Evolutionary conservation across 2,888 invertebrate genomes (phyloP), one percentile per base, ranked within the genome.

Genomic region (Eugnorisma glareosa): DNA sequence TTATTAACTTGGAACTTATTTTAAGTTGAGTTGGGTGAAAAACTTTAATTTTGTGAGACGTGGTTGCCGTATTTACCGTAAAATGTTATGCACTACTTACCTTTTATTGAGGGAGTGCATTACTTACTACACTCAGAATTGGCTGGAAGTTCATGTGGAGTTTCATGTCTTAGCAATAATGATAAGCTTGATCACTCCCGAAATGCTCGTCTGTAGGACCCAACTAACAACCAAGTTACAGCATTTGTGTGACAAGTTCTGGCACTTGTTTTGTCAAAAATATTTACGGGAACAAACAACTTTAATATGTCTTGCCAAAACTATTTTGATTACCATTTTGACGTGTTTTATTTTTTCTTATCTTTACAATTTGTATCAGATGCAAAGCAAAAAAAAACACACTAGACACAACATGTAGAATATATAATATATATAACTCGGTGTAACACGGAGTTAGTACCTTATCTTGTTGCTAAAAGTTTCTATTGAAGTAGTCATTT

Each of bases 1-100:
- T 78, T 82, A 73, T 40, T 73, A 75, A 64, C 48, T 69, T 67
- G 54, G 8, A 82, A 82, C 75, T 86, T 72, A 67, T 82, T 73
- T 73, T 48, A 73, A 85, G 73, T 81, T 81, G 28, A 59, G 24
- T 54, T 45, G n/a, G 37, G 67, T 77, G 35, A 68, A 69, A 69
- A 72, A 69, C 61, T 57, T 82, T 1, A 11, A 31, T 35, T 67
- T 63, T 72, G 21, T n/a, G 21, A 21, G n/a, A 77, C 8, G 31
- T 59, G 43, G 10, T 40, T 24, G 11, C 2, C 11, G 21, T 11
- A 35, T 61, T 48, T 48, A 8, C 21, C 21, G 13, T 13, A 43
- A 13, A 11, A 13, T 43, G 11, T 43, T 43, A 43, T n/a, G n/a
- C n/a, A n/a, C n/a, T n/a, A n/a, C 43, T 18, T 45, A 18, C 45